Percentiles rank a stretch among this genome's conserved stretches.
phyloP scores from a whole-genome alignment of 2,797 vertebrate genomes.

The Adrianichthys oophorus region DNA sequence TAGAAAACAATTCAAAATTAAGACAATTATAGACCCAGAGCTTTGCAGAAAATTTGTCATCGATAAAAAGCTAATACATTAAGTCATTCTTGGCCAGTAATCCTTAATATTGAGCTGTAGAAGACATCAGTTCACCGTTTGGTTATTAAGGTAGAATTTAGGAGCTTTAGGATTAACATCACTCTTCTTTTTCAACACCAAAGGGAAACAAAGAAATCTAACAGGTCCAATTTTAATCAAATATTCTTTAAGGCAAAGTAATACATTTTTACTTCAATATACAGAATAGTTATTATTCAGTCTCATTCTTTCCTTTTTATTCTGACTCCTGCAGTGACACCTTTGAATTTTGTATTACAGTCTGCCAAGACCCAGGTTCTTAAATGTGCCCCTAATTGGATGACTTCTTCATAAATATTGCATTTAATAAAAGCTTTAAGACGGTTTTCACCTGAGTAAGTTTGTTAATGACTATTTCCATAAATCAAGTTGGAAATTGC shows the following conservation, averaged over 20 bases:
- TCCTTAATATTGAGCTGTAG: too few species aligned
- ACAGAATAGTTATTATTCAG: not conserved
- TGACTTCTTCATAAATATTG: slow-evolving; percentile 52
- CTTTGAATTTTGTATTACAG: slow-evolving; percentile 7
- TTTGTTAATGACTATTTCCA: slow-evolving; percentile 59
- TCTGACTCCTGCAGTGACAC: not conserved
- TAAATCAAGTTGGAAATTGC: slow-evolving; percentile 46
- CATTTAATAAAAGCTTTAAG: slow-evolving; percentile 52
- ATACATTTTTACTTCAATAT: not conserved
- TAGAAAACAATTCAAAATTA: too few species aligned
- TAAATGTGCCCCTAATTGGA: slow-evolving; percentile 34
- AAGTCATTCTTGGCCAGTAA: too few species aligned
- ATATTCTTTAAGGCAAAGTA: not conserved
- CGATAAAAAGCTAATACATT: too few species aligned
- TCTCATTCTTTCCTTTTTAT: not conserved
- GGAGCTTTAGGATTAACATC: too few species aligned
- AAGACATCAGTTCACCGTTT: too few species aligned
- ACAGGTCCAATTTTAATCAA: too few species aligned
- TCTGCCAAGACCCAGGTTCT: slow-evolving; percentile 14
- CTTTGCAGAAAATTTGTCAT: too few species aligned
- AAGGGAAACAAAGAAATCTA: too few species aligned
- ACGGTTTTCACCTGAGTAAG: slow-evolving; percentile 56
- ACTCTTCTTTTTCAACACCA: too few species aligned
- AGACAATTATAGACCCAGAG: too few species aligned
- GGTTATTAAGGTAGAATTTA: too few species aligned